Percentiles rank a stretch among this genome's conserved stretches.
These are phyloP conservation scores for Microtus ochrogaster DNA, from an alignment of 2,113 vertebrate genomes.

Conservation along the genomic window DNA sequence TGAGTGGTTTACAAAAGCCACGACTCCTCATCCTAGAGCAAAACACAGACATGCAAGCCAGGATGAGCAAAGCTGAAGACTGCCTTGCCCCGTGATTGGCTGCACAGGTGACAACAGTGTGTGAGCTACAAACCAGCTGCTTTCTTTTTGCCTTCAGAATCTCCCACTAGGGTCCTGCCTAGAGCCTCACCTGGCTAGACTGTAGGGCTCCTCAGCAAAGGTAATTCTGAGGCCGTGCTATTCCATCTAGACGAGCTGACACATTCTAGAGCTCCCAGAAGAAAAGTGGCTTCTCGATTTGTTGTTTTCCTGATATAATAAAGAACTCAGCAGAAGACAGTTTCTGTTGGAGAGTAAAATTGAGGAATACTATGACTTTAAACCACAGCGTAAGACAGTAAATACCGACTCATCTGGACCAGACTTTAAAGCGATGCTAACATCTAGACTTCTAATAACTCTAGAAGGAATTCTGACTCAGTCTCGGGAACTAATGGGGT, in stretches of 20 bases:
- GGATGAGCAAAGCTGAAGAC: neutral
- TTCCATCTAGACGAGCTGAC: neutral
- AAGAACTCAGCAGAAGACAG: neutral
- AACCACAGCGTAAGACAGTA: neutral
- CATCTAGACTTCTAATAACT: too few species aligned
- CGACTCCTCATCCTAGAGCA: neutral
- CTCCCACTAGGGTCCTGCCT: neutral
- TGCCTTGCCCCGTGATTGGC: neutral
- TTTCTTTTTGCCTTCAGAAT: neutral
- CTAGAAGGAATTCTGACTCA: neutral
- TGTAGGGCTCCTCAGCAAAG: neutral
- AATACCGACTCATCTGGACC: neutral
- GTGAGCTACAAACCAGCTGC: too few species aligned
- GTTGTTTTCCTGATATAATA: neutral
- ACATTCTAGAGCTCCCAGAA: neutral
- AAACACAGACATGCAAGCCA: neutral
- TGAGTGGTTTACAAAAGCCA: neutral
- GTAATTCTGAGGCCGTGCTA: neutral
- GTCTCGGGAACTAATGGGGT: neutral
- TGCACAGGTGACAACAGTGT: neutral
- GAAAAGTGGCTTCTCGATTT: neutral
- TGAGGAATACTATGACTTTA: neutral
- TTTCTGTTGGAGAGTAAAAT: neutral
- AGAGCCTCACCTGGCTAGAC: neutral
- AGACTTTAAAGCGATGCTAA: neutral